A percentile compares a stretch with the other conserved stretches of the same genome.
phyloP scores from a whole-genome alignment of 1,140 invertebrate genomes.

The Zaprionus inermis region DNA sequence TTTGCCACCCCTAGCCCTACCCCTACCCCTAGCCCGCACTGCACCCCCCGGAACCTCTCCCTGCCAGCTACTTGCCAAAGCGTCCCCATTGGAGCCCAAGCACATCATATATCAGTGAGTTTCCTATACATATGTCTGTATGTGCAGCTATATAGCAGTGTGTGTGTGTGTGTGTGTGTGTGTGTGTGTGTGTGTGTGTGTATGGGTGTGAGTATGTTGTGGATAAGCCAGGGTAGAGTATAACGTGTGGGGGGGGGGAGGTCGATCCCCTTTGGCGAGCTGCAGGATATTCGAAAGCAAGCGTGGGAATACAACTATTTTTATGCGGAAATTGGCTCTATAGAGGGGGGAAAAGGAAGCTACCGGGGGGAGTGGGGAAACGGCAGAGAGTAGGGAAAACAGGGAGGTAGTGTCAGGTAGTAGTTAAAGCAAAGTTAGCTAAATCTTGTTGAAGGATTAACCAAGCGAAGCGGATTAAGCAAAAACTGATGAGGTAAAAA shows the following conservation, averaged over 20 bases:
- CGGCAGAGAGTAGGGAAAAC: too few relatives aligned
- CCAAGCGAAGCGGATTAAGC: too few relatives aligned
- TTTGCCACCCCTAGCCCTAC: too few relatives aligned
- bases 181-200: neutral
- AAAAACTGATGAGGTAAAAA: too few relatives aligned
- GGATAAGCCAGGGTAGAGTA: neutral
- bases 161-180: neutral
- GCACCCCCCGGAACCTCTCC: too few relatives aligned
- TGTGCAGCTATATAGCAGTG: neutral
- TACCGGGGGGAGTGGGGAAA: too few relatives aligned
- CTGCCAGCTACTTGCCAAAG: neutral
- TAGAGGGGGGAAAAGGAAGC: neutral
- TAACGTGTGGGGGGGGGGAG: too few relatives aligned
- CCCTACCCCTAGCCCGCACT: too few relatives aligned
- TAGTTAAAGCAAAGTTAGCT: too few relatives aligned
- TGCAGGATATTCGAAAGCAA: neutral
- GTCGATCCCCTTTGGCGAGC: too few relatives aligned
- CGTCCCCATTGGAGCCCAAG: slow-evolving; percentile 1
- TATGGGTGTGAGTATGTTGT: neutral
- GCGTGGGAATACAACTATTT: slow-evolving; percentile 5
- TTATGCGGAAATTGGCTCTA: slow-evolving; percentile 5
- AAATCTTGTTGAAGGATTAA: too few relatives aligned
- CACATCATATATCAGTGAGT: slow-evolving; percentile 4
- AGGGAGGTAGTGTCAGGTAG: too few relatives aligned
- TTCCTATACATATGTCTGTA: neutral